Evolutionary conservation across 1,140 invertebrate genomes (phyloP).

Genomic region (Lamellibrachia luymesi): DNA sequence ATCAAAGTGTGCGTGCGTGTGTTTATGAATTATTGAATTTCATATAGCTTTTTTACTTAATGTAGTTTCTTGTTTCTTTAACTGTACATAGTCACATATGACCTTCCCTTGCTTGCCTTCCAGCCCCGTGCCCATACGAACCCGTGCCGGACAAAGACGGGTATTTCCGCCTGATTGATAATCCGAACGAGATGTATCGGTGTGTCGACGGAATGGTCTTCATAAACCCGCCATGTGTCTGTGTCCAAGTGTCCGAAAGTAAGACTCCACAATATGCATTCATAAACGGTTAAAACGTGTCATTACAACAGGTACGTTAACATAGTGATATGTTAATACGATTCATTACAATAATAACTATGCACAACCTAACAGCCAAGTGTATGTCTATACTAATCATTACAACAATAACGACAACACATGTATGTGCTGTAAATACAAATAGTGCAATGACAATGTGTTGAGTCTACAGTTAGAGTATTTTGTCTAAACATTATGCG

Average conservation of each 20-base stretch:
- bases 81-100: neutral
- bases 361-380: too few relatives aligned
- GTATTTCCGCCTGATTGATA: neutral
- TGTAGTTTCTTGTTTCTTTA: neutral
- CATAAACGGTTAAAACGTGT: neutral
- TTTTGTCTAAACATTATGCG: too few relatives aligned
- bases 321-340: neutral
- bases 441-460: too few relatives aligned
- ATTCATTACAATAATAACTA: too few relatives aligned
- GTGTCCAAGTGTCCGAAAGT: neutral
- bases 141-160: neutral
- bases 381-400: too few relatives aligned
- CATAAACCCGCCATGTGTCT: neutral
- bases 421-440: too few relatives aligned
- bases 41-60: neutral
- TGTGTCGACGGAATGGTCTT: neutral
- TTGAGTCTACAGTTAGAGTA: too few relatives aligned
- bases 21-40: neutral
- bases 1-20: neutral
- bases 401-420: too few relatives aligned
- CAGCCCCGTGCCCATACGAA: neutral
- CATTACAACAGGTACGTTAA: neutral
- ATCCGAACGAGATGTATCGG: neutral
- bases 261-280: neutral
- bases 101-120: neutral